Base-by-base conservation (phyloP, 2,888 invertebrate genomes). In the Neoascia interrupta region DNA sequence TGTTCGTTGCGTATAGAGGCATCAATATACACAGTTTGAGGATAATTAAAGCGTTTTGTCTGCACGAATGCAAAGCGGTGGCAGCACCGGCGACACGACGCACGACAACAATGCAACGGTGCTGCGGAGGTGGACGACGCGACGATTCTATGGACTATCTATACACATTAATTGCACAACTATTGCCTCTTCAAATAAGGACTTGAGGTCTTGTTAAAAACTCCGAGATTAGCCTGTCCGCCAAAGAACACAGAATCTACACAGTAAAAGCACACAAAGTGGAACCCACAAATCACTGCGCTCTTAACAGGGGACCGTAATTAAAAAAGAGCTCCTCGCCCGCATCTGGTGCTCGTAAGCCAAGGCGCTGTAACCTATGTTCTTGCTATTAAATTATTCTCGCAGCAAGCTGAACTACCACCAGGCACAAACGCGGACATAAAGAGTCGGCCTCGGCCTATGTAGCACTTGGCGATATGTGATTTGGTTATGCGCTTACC, bases 41-140 rank as follows among this genome's bases (percentile, higher is more conserved):
- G 53, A 79, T 79, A 79, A 79, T 79, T 79, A 79, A 79, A 79
- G 79, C 79, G 47, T 73, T 61, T 56, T 49, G 54, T 61, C 49
- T 73, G 60, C 56, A 6, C 8, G 41, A 66, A 79, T 79, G 79
- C 73, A 79, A 66, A 79, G 23, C 34, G 34, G 45, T 8, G n/a
- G n/a, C n/a, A n/a, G n/a, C 56, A 31, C 11, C 53, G 64, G 72
- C 64, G 72, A 56, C 72, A 19, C 8, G 11, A n/a, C n/a, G 8
- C 31, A 31, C 31, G n/a, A 54, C 68, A 68, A 75, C 61, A 68
- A 69, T 69, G 69, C 54, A 47, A 26, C 49, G 31, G 37, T 13
- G 1, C 4, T 1, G 45, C 21, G 26, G n/a, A 56, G 64, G 54
- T 49, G 49, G 23, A 31, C 11, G 56, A 18, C n/a, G 31, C 64